Evolutionary conservation across 2,888 invertebrate genomes (phyloP), one percentile per base, ranked within the genome.

Genomic region (Oegoconia quadripuncta): DNA sequence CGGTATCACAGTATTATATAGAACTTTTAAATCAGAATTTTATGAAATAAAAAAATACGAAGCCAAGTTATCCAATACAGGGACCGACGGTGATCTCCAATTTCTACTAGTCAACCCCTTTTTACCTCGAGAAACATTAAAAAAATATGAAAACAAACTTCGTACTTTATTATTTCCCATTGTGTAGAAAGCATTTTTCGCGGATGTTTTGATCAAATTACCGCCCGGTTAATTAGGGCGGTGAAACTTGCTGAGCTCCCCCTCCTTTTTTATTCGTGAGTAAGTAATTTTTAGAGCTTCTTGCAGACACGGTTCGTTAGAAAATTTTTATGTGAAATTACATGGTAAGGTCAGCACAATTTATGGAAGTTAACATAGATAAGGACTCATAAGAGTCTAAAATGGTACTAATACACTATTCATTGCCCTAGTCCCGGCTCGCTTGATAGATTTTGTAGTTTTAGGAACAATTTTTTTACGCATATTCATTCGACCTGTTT

Each of bases 91-190:
- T 52, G 55, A 47, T 44, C 57, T 60, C 61, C 68, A 69, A 71
- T 72, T 71, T 72, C 67, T 70, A 65, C 43, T 48, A 53, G 61
- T 57, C 61, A 63, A 62, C 62, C 59, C 64, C 53, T 68, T 63
- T 27, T 55, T 50, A 50, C 53, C 48, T 30, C 47, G 42, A 50
- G 48, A 50, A 55, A 57, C 61, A 59, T 68, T 62, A 66, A 67
- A n/a, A 68, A 58, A 42, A 53, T 52, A 44, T 26, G 25, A 35
- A 39, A 39, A 36, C 12, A 33, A 20, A 33, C 28, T 25, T 22
- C 28, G 20, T 23, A 13, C 26, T 37, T 31, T 18, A 16, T 41
- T 27, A 9, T 14, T 16, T 25, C 20, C n/a, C 30, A 14, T 44
- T 36, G 25, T 30, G 20, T 32, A 29, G 9, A 20, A 42, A 48